Evolutionary conservation across 2,113 vertebrate species (phyloP).

Genomic region (Ailurus styani): DNA sequence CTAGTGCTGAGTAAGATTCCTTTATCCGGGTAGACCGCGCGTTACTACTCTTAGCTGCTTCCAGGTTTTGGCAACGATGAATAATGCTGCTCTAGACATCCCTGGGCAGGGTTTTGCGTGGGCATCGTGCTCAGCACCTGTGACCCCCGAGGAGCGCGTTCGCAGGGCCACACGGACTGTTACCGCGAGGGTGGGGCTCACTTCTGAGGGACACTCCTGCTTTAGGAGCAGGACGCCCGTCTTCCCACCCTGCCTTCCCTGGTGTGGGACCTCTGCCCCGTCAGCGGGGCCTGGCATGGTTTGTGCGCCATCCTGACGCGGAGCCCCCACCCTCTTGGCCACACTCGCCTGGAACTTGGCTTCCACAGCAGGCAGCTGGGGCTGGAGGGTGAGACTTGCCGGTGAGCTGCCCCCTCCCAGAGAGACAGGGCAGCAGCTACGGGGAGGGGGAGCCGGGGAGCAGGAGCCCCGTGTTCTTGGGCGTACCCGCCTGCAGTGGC

Average conservation of each 20-base stretch:
- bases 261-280: background rate
- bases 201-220: background rate
- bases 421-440: rapidly evolving
- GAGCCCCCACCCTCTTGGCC: background rate
- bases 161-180: background rate
- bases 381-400: no score
- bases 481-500: no score
- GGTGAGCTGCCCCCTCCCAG: background rate
- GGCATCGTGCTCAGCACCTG: background rate
- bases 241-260: background rate
- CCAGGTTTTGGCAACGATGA: background rate
- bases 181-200: background rate
- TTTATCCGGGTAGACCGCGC: background rate
- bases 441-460: background rate
- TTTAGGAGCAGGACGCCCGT: background rate
- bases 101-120: background rate
- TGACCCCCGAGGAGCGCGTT: rapidly evolving
- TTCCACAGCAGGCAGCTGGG: background rate
- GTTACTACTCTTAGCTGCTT: background rate
- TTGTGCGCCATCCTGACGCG: background rate
- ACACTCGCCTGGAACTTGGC: background rate
- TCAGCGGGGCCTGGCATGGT: background rate
- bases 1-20: background rate
- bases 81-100: background rate
- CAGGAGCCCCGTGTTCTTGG: background rate